Base-by-base conservation (phyloP, 2,888 invertebrate genomes). In the Hofmannophila pseudospretella region DNA sequence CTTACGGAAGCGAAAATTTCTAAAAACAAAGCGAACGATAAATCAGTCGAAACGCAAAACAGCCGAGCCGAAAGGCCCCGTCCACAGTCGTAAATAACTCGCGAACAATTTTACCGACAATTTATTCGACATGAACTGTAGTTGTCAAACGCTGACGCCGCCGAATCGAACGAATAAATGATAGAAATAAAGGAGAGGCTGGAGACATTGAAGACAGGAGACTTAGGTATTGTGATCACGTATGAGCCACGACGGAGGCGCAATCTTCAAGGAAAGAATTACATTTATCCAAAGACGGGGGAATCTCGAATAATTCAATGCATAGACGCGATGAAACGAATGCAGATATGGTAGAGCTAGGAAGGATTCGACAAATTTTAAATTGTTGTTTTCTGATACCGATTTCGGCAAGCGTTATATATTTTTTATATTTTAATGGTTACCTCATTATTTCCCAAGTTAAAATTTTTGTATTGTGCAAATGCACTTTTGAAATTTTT, bases 61-160 rank as follows among this genome's bases (percentile, higher is more conserved):
- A 64, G 60, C 60, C 61, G 58, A 61, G 66, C 60, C 62, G 65
- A 71, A 69, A 71, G 75, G 67, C 67, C 58, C 45, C 67, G 70
- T 74, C 75, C 68, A 68, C 67, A 64, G 66, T 54, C 72, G 78
- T 82, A 80, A 82, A 73, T 82, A 78, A 78, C 77, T 74, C 64
- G 48, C 70, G 67, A 65, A 73, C 75, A 73, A 78, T 77, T 81
- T 79, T 68, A 74, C 71, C 67, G 69, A 69, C 73, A 77, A 80
- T 84, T 80, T 81, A 81, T 78, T 77, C 75, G 68, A 59, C 73
- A 78, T 76, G 72, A 76, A 82, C 79, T 78, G 76, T 77, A 80
- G 75, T 84, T 80, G 85, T 84, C 84, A 76, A 84, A 75, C 54
- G 82, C 82, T 84, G 77, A 84, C 80, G 78, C 72, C 66, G 61